Base-by-base conservation (phyloP, 2,888 invertebrate genomes). In the Leucoptera coffeella region DNA sequence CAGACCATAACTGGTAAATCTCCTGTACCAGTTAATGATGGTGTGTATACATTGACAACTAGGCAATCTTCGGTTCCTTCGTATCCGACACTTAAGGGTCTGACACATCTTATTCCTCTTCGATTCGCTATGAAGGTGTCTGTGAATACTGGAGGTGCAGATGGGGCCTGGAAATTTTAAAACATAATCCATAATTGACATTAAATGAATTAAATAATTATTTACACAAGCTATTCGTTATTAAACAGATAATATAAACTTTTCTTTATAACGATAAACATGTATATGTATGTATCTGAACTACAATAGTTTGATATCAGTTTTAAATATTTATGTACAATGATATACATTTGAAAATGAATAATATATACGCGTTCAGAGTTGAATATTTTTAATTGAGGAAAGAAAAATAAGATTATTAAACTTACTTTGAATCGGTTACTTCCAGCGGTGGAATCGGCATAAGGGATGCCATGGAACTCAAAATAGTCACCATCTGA, bases 51-150 rank as follows among this genome's bases (percentile, higher is more conserved):
- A 29, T 59, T 46, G 2, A 42, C 51, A 8, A 58, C 52, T 14
- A 67, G 41, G 30, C 67, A 65, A 32, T 65, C 64, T 44, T 67
- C 67, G 2, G 51, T 58, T 15, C 67, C 67, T 42, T 62, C 61
- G 25, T 46, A 62, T 2, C 61, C 61, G 12, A 32, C 28, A 11
- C 52, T 54, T 26, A 55, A 32, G 9, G 60, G 39, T 33, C 52
- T 44, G 3, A 62, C 43, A 32, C 65, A 67, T 49, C 50, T 59
- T 8, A 64, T 42, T 12, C 51, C 40, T 37, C 32, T 53, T 27
- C 52, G 36, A 30, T 53, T 43, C 3, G 67, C 65, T 11, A 44
- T 25, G 25, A 62, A 60, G 1, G 42, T 38, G 12, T 42, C 43
- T 29, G 43, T 30, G 30, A 62, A 64, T 2, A n/a, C 29, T 4